phyloP scores from a whole-genome alignment of 2,797 vertebrate species.

The Xenopus petersii region DNA sequence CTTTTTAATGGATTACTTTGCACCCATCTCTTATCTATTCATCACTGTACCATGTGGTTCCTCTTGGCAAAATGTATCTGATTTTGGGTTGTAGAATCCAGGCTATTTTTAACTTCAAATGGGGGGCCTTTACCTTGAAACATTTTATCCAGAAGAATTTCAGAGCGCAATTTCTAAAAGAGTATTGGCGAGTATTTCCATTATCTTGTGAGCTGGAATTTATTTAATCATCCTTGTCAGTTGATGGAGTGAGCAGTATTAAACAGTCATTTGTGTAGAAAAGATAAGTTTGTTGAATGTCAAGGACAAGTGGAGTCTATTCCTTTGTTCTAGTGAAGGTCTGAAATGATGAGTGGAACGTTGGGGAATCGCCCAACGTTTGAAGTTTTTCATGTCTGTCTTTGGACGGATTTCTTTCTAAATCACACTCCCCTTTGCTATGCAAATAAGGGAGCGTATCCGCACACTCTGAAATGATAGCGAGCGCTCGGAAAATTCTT shows the following conservation, averaged over 20 bases:
- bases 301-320: conserved; percentile 71
- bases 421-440: conserved; percentile 75
- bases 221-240: conserved; percentile 55
- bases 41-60: no score
- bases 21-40: no score
- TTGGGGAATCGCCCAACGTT: conserved; percentile 67
- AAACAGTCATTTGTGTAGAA: conserved; percentile 59
- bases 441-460: conserved; percentile 77
- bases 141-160: no score
- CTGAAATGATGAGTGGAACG: conserved; percentile 68
- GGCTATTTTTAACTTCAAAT: no score
- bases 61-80: no score
- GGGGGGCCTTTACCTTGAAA: no score
- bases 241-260: conserved; percentile 62
- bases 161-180: no score
- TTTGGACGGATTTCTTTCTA: conserved; percentile 73
- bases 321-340: conserved; percentile 65
- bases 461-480: conserved; percentile 63
- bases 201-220: no score
- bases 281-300: conserved; percentile 69
- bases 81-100: no score
- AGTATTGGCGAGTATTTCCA: no score
- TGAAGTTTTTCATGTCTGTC: conserved; percentile 72
- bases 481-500: conserved; percentile 59
- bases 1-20: no score